Percentiles rank a stretch among this genome's conserved stretches.
Conservation (phyloP, 2,888 invertebrate genomes). For the Ichneumoninae sp. region DNA sequence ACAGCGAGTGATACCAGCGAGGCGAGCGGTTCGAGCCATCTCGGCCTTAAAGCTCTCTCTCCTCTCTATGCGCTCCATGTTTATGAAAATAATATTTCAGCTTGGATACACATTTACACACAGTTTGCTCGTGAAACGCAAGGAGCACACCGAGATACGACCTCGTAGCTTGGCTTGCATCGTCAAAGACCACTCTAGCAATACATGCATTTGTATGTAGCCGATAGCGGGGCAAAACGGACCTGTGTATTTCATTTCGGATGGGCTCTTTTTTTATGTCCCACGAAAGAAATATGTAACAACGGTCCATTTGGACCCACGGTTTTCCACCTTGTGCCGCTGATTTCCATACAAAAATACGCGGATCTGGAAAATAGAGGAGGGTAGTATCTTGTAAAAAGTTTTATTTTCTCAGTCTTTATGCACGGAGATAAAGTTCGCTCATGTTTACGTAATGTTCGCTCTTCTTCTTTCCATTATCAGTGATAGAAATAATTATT, state of each 20-base stretch:
- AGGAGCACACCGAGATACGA: not conserved
- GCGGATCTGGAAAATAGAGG: not conserved
- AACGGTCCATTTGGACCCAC: not conserved
- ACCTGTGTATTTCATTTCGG: not conserved
- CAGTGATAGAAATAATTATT: not conserved
- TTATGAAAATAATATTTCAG: constrained; percentile 11
- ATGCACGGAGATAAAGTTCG: not conserved
- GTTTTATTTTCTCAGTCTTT: not conserved
- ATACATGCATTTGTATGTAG: not conserved
- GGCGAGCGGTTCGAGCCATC: constrained; percentile 3
- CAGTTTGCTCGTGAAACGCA: not conserved
- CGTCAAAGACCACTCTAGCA: constrained; percentile 5
- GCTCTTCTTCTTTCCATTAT: not conserved
- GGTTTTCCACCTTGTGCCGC: not conserved
- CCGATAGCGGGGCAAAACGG: not conserved
- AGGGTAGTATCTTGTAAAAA: not conserved
- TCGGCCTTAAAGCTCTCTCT: not conserved
- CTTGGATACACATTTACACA: constrained; percentile 8
- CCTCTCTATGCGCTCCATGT: not conserved
- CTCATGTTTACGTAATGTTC: not conserved
- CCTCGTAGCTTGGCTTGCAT: not conserved
- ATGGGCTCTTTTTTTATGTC: not conserved
- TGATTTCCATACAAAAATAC: not conserved
- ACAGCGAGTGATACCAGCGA: not conserved
- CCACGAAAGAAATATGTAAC: not conserved